phyloP scores from a whole-genome alignment of 2,113 vertebrate species.

The Cyprinodon variegatus region DNA sequence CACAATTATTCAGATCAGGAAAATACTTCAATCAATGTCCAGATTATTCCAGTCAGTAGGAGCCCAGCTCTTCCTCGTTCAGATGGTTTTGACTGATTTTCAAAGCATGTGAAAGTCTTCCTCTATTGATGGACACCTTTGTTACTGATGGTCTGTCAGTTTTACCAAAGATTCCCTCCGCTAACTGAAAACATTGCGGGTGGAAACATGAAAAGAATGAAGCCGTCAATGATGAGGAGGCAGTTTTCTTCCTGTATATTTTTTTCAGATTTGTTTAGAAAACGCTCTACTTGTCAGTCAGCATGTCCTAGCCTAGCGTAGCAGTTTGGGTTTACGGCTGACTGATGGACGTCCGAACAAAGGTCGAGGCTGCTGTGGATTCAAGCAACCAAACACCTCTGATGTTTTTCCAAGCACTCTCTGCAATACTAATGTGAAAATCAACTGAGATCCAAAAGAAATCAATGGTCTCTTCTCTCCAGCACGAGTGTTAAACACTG shows the following conservation, averaged over 20 bases:
- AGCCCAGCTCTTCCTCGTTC: neutral
- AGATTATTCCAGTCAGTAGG: too few relatives aligned
- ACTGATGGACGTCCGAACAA: conserved; percentile 12
- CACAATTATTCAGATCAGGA: too few relatives aligned
- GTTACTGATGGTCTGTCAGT: neutral
- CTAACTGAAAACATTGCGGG: neutral
- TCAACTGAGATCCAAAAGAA: conserved; percentile 15
- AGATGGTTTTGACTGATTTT: neutral
- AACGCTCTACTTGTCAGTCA: conserved; percentile 7
- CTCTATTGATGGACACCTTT: neutral
- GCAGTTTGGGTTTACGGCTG: conserved; percentile 1
- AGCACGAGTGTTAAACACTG: conserved; percentile 15
- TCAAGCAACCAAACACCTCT: conserved; percentile 11
- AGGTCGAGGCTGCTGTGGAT: neutral
- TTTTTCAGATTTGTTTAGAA: conserved; percentile 13
- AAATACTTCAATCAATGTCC: too few relatives aligned
- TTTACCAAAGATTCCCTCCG: conserved; percentile 2
- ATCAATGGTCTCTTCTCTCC: conserved; percentile 42
- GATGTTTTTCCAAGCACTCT: neutral
- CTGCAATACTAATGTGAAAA: conserved; percentile 18
- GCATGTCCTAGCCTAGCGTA: neutral
- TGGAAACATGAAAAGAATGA: neutral
- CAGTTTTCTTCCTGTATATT: conserved; percentile 11
- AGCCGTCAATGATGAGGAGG: conserved; percentile 7
- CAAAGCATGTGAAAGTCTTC: neutral